Base-by-base conservation (phyloP, 2,888 invertebrate species). In the Drosophila kuntzei region DNA sequence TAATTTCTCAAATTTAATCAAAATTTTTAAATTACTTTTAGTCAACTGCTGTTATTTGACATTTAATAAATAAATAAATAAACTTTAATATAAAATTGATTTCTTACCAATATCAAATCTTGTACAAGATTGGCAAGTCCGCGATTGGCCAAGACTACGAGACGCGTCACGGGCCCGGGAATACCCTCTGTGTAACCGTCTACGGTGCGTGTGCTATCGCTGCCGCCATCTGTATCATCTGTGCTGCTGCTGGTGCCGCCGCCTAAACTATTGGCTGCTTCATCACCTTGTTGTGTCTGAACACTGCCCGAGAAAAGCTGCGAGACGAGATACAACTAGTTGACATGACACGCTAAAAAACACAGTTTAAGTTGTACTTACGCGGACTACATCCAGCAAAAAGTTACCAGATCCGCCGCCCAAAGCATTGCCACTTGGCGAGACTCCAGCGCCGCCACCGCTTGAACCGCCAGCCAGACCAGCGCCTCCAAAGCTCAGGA, bases 341-440 rank as follows among this genome's bases (percentile, higher is more conserved):
- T 22, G 8, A 2, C 3, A n/a, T 7, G 2, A 11, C 2, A 11
- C 2, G 14, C 3, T 36, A 20, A 18, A 9, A n/a, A 3, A 11
- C 4, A 2, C 0, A 22, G 8, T n/a, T 34, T 20, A 5, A 22
- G 12, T 5, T 25, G 5, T 27, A 94, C 96, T 96, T 94, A 97
- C 97, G 94, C 97, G 94, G 92, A 97, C 96, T 91, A 97, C 95
- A 92, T 97, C 97, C 93, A 97, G 97, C 80, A 97, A 94, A 94
- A 97, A 97, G 93, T 97, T 97, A 72, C 97, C 97, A 53, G 96
- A 96, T 59, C 97, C 96, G 76, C 95, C 96, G n/a, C 96, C 92
- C 49, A 94, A 93, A 44, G 90, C 91, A 70, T 94, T 94, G 18
- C 93, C 94, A 5, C 93, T 92, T 58, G 92, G 94, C 32, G 83